Evolutionary conservation across 2,888 invertebrate species (phyloP), one percentile per base, ranked within the genome.

Genomic region (Ischnus inquisitorius): DNA sequence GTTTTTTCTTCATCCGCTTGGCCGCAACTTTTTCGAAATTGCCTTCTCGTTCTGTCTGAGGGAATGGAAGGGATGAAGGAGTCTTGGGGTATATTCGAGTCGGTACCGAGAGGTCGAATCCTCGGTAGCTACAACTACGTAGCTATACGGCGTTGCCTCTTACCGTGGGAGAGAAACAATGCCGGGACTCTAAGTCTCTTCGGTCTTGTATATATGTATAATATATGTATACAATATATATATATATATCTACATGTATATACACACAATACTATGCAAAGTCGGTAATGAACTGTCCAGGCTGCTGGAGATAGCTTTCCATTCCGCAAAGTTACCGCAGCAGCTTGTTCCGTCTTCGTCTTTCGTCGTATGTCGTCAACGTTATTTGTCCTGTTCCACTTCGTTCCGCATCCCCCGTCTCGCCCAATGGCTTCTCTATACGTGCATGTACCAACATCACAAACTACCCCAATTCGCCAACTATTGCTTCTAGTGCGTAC

Each of bases 271-370:
- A 71, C 22, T 48, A 67, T 72, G 60, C 71, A 79, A 72, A 83
- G 80, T 83, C 76, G 60, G 79, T 83, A 83, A 83, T 83, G 76
- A 80, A 83, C 83, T 80, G 83, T 83, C 83, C 83, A 76, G 79
- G 76, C 72, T 51, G 85, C 79, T 85, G 77, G 85, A 85, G 74
- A 85, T 85, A 84, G 83, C 86, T 86, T 87, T 88, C 75, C 84
- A 74, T 74, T 80, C 60, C 79, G 79, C 83, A 86, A 87, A 88
- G 86, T 83, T 85, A 84, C 85, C 86, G 79, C 86, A 85, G 82
- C 82, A 72, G 84, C 83, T 85, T 67, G 74, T 82, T 71, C 78
- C 68, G 71, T 86, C 84, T 54, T 78, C 82, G 83, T 72, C 76
- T 57, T 57, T 67, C 54, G 65, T 79, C 79, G 69, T 65, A 43